Evolutionary conservation across 2,797 vertebrate species (phyloP), one percentile per base, ranked within the genome.

Genomic region (Phalanger gymnotis): DNA sequence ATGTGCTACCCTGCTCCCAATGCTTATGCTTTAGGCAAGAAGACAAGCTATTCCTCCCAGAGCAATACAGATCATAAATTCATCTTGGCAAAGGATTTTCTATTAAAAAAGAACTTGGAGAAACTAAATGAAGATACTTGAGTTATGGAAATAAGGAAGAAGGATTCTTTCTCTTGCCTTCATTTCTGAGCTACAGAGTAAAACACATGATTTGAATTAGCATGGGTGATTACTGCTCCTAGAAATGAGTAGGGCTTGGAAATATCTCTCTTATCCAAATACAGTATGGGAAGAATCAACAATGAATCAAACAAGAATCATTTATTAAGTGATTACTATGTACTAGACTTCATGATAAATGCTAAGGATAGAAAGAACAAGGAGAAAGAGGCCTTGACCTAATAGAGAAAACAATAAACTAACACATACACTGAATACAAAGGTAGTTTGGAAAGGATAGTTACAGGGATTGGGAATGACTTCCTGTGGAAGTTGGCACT

Each of bases 211-310:
- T 89, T 95, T 97, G 91, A 90, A 58, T 91, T 94, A 94, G 91
- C 5, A 30, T 96, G 93, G 31, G 56, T 92, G 81, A 90, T 92
- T 55, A 28, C 12, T 2, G 90, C 95, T 97, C 95, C 97, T 61
- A 94, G 94, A 97, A 96, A 96, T 25, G 95, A 96, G 55, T 73
- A 97, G 31, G 31, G 92, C 81, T 12, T 91, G 95, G 95, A 98
- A 98, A 97, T 53, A 91, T 96, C 90, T 91, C 31, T 96, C 58
- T 94, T 92, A 94, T 91, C 81, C 96, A 97, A 94, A 10, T 94
- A 94, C 40, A 96, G 95, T 92, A 97, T 96, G 97, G 96, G 97
- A 98, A 96, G 96, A 95, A 54, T 96, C 92, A 66, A 96, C 52
- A 2, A 66, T 97, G 93, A 90, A 96, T 97, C 54, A 61, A 95